phyloP scores from a whole-genome alignment of 2,888 invertebrate genomes.

The Criorhina ranunculi region DNA sequence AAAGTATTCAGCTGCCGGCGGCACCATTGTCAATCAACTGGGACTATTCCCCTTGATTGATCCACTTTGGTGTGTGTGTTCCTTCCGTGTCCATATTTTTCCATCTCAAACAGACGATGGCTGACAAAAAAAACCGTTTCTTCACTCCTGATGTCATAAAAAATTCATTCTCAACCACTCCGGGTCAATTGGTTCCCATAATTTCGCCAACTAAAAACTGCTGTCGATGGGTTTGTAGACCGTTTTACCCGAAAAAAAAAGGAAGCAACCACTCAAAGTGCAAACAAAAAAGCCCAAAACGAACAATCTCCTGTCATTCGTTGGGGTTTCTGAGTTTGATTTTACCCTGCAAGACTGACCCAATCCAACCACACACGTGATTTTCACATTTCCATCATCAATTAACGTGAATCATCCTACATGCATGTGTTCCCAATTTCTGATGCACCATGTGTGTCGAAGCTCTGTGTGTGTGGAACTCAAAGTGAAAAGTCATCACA shows the following conservation, averaged over 20 bases:
- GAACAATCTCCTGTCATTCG: slow-evolving; percentile 36
- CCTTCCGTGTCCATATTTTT: slow-evolving; percentile 72
- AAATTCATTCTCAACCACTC: slow-evolving; percentile 72
- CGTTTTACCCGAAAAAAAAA: not conserved
- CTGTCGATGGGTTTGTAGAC: slow-evolving; percentile 41
- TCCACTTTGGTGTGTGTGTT: slow-evolving; percentile 68
- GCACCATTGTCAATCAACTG: slow-evolving; percentile 63
- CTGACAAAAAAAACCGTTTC: slow-evolving; percentile 18
- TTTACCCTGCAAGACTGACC: slow-evolving; percentile 34
- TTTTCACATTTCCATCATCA: slow-evolving; percentile 66
- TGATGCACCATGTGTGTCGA: slow-evolving; percentile 2
- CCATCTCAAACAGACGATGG: slow-evolving; percentile 63
- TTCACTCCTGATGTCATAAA: slow-evolving; percentile 50
- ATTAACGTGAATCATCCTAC: slow-evolving; percentile 57
- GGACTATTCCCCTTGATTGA: slow-evolving; percentile 71
- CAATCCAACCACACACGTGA: slow-evolving; percentile 49
- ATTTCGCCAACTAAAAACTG: slow-evolving; percentile 67
- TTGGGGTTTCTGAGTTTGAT: slow-evolving; percentile 48
- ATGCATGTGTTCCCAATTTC: slow-evolving; percentile 8
- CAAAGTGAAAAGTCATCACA: slow-evolving; percentile 74
- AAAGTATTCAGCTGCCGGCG: slow-evolving; percentile 7
- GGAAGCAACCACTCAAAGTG: slow-evolving; percentile 17
- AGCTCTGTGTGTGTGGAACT: not conserved
- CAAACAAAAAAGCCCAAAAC: slow-evolving; percentile 44
- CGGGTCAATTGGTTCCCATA: slow-evolving; percentile 74